Evolutionary conservation across 2,888 invertebrate genomes (phyloP), one percentile per base, ranked within the genome.

Genomic region (Pheosia tremula): DNA sequence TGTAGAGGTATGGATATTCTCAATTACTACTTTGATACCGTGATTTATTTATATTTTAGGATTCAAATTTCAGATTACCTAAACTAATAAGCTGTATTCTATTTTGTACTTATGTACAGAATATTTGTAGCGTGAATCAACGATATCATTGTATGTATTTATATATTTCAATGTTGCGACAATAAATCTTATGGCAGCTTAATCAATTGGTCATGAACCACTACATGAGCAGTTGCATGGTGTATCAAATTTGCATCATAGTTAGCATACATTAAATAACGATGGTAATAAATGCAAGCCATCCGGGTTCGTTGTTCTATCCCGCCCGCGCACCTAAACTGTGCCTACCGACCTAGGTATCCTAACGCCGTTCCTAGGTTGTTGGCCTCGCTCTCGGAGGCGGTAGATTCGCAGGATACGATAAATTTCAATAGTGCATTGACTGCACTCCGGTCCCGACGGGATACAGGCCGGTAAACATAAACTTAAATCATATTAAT

Each of bases 381-480:
- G 80, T 77, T 82, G 90, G 88, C 85, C 91, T 80, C 79, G 83
- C 86, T 80, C 85, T 83, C 83, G 81, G 81, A 85, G 86, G 86
- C 88, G 84, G 87, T 83, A 90, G 89, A 89, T 91, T 89, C 84
- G 87, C 90, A 87, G 92, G 91, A 89, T 89, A 89, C 91, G 86
- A 90, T 93, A 91, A 92, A 91, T 91, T 93, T 91, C 90, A 91
- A 91, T 90, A 88, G 89, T 88, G 85, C 90, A 91, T 89, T 89
- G 89, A 89, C 88, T 91, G 85, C 81, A 82, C 79, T 78, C 75
- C 77, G 75, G 77, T 68, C 77, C 70, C 73, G 76, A 70, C 77
- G 68, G 77, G 77, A 84, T 79, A 81, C 80, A 81, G 80, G 71
- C 75, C 77, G 70, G 76, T 68, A 78, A 78, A 72, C 71, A 70